Percentiles rank a stretch among this genome's conserved stretches.
phyloP scores from a whole-genome alignment of 1,140 invertebrate species.

The Pemphigus obesinymphae region DNA sequence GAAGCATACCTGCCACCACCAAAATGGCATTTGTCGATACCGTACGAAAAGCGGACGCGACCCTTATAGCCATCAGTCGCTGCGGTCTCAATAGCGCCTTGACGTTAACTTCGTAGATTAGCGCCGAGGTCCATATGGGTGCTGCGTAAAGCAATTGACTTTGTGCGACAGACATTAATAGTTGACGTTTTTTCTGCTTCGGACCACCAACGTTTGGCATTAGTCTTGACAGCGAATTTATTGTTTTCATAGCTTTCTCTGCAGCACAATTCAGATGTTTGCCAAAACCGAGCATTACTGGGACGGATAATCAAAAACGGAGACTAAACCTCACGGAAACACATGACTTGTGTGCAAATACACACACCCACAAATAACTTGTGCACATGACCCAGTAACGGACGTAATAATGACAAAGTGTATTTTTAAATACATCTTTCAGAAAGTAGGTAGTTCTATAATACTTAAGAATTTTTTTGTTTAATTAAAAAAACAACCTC shows the following conservation, averaged over 20 bases:
- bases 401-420: too few relatives aligned
- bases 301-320: too few relatives aligned
- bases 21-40: background rate
- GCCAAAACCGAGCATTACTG: background rate
- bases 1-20: background rate
- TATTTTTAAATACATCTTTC: too few relatives aligned
- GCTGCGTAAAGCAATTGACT: background rate
- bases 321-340: too few relatives aligned
- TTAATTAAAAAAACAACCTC: too few relatives aligned
- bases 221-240: background rate
- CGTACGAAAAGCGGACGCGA: background rate
- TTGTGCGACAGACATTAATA: too few relatives aligned
- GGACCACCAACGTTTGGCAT: constrained; percentile 11
- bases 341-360: too few relatives aligned
- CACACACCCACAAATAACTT: too few relatives aligned
- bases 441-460: too few relatives aligned
- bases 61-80: background rate
- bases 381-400: too few relatives aligned
- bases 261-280: background rate
- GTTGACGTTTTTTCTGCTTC: background rate
- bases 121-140: background rate
- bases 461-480: too few relatives aligned
- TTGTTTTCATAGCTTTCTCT: background rate
- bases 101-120: background rate
- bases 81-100: background rate